Percentiles rank a stretch among this genome's conserved stretches.
Conservation (phyloP, 2,113 vertebrate species). For the Alosa alosa region DNA sequence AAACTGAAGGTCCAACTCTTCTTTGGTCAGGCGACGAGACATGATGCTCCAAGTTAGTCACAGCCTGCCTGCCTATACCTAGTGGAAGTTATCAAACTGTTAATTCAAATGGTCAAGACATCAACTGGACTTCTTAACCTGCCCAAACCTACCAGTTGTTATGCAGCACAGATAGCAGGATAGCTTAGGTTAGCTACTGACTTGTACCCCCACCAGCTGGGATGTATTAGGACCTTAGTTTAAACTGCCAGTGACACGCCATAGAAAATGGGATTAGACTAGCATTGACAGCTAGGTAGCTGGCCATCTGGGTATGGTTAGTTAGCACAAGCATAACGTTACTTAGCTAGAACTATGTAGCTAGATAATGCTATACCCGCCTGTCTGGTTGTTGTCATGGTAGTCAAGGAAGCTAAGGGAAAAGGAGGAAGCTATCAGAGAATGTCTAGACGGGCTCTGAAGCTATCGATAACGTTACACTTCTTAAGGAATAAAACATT, state of each 20-base stretch:
- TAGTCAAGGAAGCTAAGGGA: not conserved
- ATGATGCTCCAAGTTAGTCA: slow-evolving; percentile 58
- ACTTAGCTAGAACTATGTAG: not conserved
- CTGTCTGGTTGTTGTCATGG: not conserved
- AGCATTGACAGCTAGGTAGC: not conserved
- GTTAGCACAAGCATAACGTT: too few relatives aligned
- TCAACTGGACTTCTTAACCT: not conserved
- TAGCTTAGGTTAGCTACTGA: not conserved
- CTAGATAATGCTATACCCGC: not conserved
- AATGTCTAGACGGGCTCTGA: too few relatives aligned
- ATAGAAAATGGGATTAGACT: not conserved
- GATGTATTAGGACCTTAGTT: not conserved
- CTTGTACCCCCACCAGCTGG: too few relatives aligned
- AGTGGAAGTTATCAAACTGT: not conserved
- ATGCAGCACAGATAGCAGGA: not conserved
- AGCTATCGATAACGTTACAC: too few relatives aligned
- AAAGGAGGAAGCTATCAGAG: not conserved
- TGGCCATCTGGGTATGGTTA: not conserved
- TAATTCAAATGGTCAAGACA: not conserved
- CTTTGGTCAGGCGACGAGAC: slow-evolving; percentile 75
- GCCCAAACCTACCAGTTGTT: not conserved
- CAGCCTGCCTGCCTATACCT: not conserved
- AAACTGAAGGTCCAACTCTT: slow-evolving; percentile 89
- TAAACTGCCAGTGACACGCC: not conserved
- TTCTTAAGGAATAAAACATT: too few relatives aligned